Evolutionary conservation across 1,140 invertebrate species (phyloP), one percentile per base, ranked within the genome.

Genomic region (Nomia melanderi): DNA sequence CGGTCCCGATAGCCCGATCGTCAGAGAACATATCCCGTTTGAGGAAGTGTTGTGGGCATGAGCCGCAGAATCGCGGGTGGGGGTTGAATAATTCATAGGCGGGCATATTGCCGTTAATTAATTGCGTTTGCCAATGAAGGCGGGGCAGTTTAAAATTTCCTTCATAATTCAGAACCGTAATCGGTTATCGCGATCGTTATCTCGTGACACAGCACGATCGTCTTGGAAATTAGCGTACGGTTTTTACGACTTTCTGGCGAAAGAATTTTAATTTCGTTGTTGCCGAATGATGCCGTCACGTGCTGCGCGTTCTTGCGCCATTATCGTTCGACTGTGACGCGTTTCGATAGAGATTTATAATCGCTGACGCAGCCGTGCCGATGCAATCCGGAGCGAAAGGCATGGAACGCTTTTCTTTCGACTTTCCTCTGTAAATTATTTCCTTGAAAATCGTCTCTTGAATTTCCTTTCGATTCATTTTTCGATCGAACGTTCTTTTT

Each of bases 131-230:
- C 83, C 79, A 79, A 78, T 75, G 71, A 85, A 78, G 71, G 78
- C 78, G 70, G 65, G 66, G 59, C 77, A 65, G 70, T 79, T 85
- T 85, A 75, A 85, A 86, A 86, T 73, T 86, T 82, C 53, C 71
- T 75, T 82, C 83, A 84, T 85, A 85, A 84, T 85, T 85, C 76
- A 85, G 65, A 11, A 7, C 53, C 57, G 53, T 84, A 85, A 85
- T 85, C 83, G 79, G 78, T 85, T 85, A 85, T 85, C 75, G 83
- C 59, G 73, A 71, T 84, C 82, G 72, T 84, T 84, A 83, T 83
- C 64, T 67, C 56, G 44, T 62, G 63, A 79, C 50, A 59, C 53
- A 20, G 36, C 60, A 36, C 62, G 77, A 83, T 82, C 76, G 59
- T 39, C 53, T 50, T 50, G 72, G 60, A 75, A 79, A 82, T 82